Percentiles rank a stretch among this genome's conserved stretches.
Evolutionary conservation across 2,797 vertebrate species (phyloP).

Genomic region (Scyliorhinus canicula): DNA sequence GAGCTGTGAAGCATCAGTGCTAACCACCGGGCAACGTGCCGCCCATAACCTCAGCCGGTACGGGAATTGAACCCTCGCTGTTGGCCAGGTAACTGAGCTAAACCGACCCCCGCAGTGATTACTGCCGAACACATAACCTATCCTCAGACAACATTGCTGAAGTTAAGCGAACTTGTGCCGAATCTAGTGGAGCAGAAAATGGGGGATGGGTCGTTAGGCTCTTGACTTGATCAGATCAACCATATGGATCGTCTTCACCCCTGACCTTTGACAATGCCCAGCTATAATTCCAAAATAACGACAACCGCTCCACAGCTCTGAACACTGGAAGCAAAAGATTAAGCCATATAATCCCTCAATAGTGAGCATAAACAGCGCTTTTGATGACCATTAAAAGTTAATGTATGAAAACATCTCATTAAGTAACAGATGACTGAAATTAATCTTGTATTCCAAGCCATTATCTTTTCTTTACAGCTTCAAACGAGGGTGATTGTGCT

Average conservation of each 20-base stretch:
- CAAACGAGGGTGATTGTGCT: neutral
- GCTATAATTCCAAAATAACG: slow-evolving; percentile 43
- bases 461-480: slow-evolving; percentile 11
- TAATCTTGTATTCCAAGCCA: neutral
- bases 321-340: slow-evolving; percentile 48
- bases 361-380: slow-evolving; percentile 46
- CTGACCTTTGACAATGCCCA: slow-evolving; percentile 39
- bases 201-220: slow-evolving; percentile 21
- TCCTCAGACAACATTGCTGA: neutral
- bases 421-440: slow-evolving; percentile 23
- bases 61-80: too few species aligned
- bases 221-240: slow-evolving; percentile 39
- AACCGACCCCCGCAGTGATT: too few species aligned
- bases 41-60: too few species aligned
- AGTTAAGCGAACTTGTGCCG: neutral
- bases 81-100: too few species aligned
- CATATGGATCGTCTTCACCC: slow-evolving; percentile 35
- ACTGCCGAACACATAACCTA: neutral
- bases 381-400: slow-evolving; percentile 49
- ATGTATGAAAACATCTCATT: slow-evolving; percentile 48
- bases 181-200: slow-evolving; percentile 35
- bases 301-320: slow-evolving; percentile 43
- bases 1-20: too few species aligned
- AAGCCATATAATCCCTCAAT: slow-evolving; percentile 50
- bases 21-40: too few species aligned